Evolutionary conservation across 2,797 vertebrate species (phyloP).

Genomic region (Coendou prehensilis): DNA sequence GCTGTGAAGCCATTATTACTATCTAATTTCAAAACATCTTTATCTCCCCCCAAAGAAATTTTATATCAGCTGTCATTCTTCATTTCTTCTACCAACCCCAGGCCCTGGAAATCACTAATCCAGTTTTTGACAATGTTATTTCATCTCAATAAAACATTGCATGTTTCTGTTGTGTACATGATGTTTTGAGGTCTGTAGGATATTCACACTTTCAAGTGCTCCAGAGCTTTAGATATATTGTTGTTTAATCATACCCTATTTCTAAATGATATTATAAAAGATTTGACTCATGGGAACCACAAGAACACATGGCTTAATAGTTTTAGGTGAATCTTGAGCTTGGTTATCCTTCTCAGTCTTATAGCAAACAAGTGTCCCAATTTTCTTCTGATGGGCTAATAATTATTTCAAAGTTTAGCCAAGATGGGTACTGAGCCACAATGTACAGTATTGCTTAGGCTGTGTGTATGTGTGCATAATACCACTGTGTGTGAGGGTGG

Average conservation of each 20-base stretch:
- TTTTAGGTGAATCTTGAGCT: not conserved
- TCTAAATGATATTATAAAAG: conserved; percentile 18
- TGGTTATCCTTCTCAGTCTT: not conserved
- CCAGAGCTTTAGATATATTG: not conserved
- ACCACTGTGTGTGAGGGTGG: not conserved
- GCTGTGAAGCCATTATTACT: not conserved
- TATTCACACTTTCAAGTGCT: not conserved
- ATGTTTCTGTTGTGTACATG: not conserved
- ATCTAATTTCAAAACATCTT: not conserved
- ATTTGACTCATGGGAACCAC: not conserved
- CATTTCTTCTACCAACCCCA: not conserved
- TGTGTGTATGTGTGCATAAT: not conserved
- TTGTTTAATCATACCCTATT: not conserved
- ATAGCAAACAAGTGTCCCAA: not conserved
- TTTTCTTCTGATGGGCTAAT: not conserved
- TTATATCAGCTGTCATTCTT: not conserved
- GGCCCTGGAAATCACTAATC: too few relatives aligned
- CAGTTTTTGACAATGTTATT: not conserved
- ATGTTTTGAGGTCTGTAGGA: not conserved
- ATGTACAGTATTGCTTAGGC: not conserved
- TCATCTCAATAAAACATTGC: not conserved
- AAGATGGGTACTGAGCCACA: not conserved
- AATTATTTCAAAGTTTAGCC: not conserved
- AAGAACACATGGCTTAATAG: not conserved
- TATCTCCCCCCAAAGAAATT: not conserved